A percentile compares a stretch with the other conserved stretches of the same genome.
Conservation (phyloP, 2,888 invertebrate species). For the Clostera curtula region DNA sequence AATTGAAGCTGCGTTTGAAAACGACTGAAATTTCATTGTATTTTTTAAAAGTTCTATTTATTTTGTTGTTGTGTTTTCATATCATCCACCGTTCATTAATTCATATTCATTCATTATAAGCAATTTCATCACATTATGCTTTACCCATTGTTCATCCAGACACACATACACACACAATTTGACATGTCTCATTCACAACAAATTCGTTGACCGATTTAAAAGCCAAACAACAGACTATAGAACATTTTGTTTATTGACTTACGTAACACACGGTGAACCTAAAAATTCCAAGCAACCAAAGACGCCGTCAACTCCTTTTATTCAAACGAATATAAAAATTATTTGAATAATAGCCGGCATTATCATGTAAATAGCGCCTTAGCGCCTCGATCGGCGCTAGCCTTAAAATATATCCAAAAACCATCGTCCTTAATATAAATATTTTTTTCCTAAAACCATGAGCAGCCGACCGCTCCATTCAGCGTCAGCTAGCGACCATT, state of each 20-base stretch:
- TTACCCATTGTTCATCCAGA: constrained; percentile 25
- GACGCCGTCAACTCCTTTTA: constrained; percentile 27
- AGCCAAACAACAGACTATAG: too few species aligned
- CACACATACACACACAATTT: constrained; percentile 20
- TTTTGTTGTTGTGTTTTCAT: constrained; percentile 12
- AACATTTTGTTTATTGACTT: too few species aligned
- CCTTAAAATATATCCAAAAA: constrained; percentile 40
- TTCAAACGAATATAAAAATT: constrained; percentile 30
- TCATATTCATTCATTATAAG: constrained; percentile 31
- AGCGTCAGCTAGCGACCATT: constrained; percentile 57
- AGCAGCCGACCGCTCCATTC: constrained; percentile 38
- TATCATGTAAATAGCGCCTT: constrained; percentile 56
- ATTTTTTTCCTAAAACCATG: constrained; percentile 35
- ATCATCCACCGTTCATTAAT: constrained; percentile 31
- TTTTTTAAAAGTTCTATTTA: constrained; percentile 13
- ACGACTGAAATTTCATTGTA: constrained; percentile 15
- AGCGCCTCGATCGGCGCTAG: constrained; percentile 62
- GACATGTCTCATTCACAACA: too few species aligned
- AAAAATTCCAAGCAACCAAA: constrained; percentile 23
- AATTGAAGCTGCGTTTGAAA: too few species aligned
- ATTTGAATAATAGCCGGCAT: constrained; percentile 46
- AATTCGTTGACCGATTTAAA: too few species aligned
- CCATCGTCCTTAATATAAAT: constrained; percentile 42
- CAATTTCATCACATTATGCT: constrained; percentile 33
- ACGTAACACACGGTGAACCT: constrained; percentile 16